Conservation (phyloP, 2,797 vertebrate genomes). For the Odontamblyopus rebecca region DNA sequence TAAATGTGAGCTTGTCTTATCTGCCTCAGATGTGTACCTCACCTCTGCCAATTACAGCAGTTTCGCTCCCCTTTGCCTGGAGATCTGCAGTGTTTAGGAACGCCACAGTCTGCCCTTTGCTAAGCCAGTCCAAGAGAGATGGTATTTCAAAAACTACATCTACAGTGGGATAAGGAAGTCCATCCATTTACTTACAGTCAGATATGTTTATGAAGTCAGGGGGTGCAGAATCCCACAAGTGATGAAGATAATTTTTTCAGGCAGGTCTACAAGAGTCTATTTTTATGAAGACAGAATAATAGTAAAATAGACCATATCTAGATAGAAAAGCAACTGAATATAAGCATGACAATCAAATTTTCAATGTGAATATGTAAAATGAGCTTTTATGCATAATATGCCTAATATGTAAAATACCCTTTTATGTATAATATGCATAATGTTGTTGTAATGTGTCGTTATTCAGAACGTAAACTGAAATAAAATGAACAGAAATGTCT, state of each 20-base stretch:
- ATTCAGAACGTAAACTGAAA: not conserved
- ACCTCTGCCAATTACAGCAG: slow-evolving; percentile 62
- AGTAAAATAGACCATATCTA: not conserved
- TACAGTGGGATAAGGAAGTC: slow-evolving; percentile 40
- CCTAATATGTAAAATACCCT: too few species aligned
- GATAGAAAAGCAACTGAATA: not conserved
- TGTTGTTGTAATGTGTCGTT: not conserved
- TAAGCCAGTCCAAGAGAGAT: slow-evolving; percentile 27
- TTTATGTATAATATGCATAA: too few species aligned
- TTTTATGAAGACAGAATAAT: not conserved
- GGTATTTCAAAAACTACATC: slow-evolving; percentile 66
- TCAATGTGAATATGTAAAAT: too few species aligned
- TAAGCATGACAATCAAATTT: not conserved
- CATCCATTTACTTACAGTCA: slow-evolving; percentile 20
- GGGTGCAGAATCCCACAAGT: not conserved
- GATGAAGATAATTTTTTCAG: not conserved
- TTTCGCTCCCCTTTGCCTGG: slow-evolving; percentile 31
- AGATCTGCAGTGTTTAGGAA: slow-evolving; percentile 58
- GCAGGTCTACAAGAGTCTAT: not conserved
- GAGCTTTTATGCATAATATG: too few species aligned
- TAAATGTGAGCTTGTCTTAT: slow-evolving; percentile 58
- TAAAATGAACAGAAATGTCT: too few species aligned
- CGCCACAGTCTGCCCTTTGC: slow-evolving; percentile 59
- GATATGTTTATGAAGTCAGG: not conserved
- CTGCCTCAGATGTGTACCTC: slow-evolving; percentile 50